Evolutionary conservation across 2,113 vertebrate species (phyloP), one percentile per base, ranked within the genome.

Genomic region (Bubalus kerabau): DNA sequence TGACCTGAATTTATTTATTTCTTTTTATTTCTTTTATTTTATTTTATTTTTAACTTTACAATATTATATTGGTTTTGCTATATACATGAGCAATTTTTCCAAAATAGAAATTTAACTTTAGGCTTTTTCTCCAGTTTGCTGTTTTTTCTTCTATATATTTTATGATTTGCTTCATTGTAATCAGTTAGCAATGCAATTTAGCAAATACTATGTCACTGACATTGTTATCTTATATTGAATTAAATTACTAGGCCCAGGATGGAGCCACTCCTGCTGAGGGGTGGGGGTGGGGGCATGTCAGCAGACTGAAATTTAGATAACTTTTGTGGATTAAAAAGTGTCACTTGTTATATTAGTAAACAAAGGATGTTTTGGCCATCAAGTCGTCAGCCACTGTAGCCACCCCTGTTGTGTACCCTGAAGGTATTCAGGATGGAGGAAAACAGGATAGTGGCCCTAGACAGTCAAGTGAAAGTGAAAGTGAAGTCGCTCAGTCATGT

Each of bases 31-130:
- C 12, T 2, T 12, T 12, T 48, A 48, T 48, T 48, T 48, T 48
- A 48, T 48, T 48, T 48, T 46, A 46, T 46, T 46, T 48, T 48
- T 12, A 48, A 48, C 0, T 48, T 48, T 48, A 48, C 48, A 3
- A 48, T 48, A 48, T 48, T 48, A 11, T 48, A 48, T 48, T 48
- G 48, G 11, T 48, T 48, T 48, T 48, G 48, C 48, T 11, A 48
- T 48, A 48, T 50, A 84, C 32, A 57, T 80, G 28, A 82, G 57
- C 88, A 76, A 12, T 21, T 30, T 92, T 95, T 90, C 12, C 76
- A 46, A 94, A 84, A 92, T 26, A 84, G 21, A 95, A 94, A 91
- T 85, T 96, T 40, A 82, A 85, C 26, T 83, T 92, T 16, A 40
- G 48, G 10, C 81, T 93, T 81, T 83, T 94, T 87, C 5, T 76